phyloP scores from a whole-genome alignment of 2,888 invertebrate species.

The Patella pellucida region DNA sequence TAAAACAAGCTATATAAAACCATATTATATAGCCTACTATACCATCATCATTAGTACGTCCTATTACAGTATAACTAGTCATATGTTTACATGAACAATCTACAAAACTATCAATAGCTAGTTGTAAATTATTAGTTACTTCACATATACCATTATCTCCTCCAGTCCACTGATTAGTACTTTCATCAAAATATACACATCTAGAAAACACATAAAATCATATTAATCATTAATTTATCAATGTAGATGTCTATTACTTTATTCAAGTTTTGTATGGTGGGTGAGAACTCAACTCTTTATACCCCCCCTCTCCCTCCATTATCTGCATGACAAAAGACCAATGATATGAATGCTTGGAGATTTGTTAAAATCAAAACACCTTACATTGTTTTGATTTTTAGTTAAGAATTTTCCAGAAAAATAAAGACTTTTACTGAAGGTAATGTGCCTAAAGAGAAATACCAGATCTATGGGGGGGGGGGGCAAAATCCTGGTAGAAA shows the following conservation, averaged over 20 bases:
- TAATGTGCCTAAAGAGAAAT: not conserved
- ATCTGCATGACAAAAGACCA: too few species aligned
- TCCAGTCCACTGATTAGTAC: conserved; percentile 52
- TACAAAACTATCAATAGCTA: conserved; percentile 61
- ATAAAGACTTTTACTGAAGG: not conserved
- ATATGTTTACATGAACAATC: conserved; percentile 67
- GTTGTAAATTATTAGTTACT: conserved; percentile 60
- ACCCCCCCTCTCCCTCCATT: too few species aligned
- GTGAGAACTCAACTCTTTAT: too few species aligned
- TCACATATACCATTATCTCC: conserved; percentile 51
- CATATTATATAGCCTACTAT: conserved; percentile 64
- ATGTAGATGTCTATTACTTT: too few species aligned
- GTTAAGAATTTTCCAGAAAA: too few species aligned
- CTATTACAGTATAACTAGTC: conserved; percentile 65
- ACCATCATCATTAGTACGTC: conserved; percentile 47
- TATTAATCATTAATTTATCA: not conserved
- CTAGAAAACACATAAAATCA: conserved; percentile 33
- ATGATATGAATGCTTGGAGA: too few species aligned
- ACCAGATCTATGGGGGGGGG: too few species aligned
- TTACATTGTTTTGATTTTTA: too few species aligned
- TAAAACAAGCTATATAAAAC: conserved; percentile 65
- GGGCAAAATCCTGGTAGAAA: too few species aligned
- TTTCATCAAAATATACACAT: conserved; percentile 65
- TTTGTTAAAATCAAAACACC: too few species aligned
- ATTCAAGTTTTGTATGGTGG: too few species aligned